Conservation (phyloP, 1,140 invertebrate genomes). For the Eubasilissa regina region DNA sequence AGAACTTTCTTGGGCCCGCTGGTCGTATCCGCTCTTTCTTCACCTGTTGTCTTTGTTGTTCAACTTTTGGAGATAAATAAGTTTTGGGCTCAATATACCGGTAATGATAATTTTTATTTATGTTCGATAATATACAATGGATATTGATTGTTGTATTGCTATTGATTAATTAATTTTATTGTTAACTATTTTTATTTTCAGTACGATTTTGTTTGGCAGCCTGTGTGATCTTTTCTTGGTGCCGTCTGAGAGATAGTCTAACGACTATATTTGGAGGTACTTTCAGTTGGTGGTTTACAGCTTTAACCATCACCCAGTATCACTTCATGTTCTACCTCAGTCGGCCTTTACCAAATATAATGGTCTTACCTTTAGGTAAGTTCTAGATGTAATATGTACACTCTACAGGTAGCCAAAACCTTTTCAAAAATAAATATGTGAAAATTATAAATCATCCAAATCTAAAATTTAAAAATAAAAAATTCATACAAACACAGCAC, state of each 20-base stretch:
- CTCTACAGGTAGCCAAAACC: too few species aligned
- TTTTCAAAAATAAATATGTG: too few species aligned
- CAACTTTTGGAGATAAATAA: conserved; percentile 84
- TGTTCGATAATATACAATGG: neutral
- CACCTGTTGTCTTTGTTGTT: conserved; percentile 81
- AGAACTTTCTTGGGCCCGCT: conserved; percentile 96
- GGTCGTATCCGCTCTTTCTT: conserved; percentile 84
- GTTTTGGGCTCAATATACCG: conserved; percentile 92
- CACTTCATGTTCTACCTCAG: conserved; percentile 98
- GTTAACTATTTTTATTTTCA: conserved; percentile 70
- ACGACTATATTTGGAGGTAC: conserved; percentile 84
- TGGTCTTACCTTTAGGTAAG: conserved; percentile 93
- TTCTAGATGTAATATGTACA: conserved; percentile 3
- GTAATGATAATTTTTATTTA: conserved; percentile 73
- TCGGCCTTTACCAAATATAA: conserved; percentile 95
- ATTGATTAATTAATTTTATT: neutral
- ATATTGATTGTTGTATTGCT: neutral
- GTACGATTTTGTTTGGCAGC: conserved; percentile 87
- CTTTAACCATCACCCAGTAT: conserved; percentile 93
- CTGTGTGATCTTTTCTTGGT: conserved; percentile 83
- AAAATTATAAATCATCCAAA: too few species aligned
- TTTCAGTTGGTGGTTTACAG: conserved; percentile 87
- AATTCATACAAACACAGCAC: too few species aligned
- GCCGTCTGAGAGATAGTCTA: conserved; percentile 80
- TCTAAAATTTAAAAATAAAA: too few species aligned